Conservation (phyloP, 2,113 vertebrate species). For the Oxygymnocypris stewartii region DNA sequence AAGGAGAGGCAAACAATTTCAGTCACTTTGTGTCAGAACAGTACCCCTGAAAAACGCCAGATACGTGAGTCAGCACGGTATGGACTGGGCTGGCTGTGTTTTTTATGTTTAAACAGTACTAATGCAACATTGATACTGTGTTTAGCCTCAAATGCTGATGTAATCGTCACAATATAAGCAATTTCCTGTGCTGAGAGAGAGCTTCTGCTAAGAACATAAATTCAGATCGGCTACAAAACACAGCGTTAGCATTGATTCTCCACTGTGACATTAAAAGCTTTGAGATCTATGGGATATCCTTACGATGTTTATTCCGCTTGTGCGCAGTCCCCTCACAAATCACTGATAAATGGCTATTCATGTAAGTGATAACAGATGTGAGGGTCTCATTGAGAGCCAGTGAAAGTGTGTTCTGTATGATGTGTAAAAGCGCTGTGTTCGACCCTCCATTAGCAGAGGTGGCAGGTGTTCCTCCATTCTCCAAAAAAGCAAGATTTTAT, state of each 20-base stretch:
- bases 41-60: conserved; percentile 4
- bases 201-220: not conserved
- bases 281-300: conserved; percentile 42
- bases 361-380: conserved; percentile 57
- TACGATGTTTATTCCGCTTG: conserved; percentile 14
- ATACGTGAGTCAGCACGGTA: conserved; percentile 8
- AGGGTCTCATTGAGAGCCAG: conserved; percentile 47
- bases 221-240: not conserved
- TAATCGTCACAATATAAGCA: conserved; percentile 10
- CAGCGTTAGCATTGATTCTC: conserved; percentile 24
- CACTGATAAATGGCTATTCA: conserved; percentile 51
- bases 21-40: conserved; percentile 13
- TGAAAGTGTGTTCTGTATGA: conserved; percentile 52
- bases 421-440: conserved; percentile 55
- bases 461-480: conserved; percentile 80
- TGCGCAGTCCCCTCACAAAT: conserved; percentile 41
- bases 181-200: conserved; percentile 34
- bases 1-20: not conserved
- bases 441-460: conserved; percentile 66
- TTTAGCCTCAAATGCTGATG: not conserved
- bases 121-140: not conserved
- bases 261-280: conserved; percentile 3
- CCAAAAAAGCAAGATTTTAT: conserved; percentile 80
- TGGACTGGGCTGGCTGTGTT: not conserved
- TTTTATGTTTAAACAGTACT: conserved; percentile 6